Evolutionary conservation across 64 coral and sea anemone species (phyloP), one percentile per base, ranked within the genome.

Genomic region (Cladopsammia gracilis): DNA sequence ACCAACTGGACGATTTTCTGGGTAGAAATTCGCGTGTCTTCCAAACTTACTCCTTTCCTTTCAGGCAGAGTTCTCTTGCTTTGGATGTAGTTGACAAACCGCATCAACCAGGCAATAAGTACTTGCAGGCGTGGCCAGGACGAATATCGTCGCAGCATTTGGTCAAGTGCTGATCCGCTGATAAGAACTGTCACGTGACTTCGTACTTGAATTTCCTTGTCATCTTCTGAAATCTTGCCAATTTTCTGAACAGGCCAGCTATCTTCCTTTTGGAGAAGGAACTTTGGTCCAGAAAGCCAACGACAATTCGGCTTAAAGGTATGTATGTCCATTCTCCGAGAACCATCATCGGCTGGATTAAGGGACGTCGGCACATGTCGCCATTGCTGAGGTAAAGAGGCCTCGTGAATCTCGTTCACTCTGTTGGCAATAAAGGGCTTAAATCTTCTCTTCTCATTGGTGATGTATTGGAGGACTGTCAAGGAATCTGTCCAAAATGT

Each of bases 391-490:
- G 83, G 92, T 4, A 25, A 2, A 23, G 85, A 62, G 18, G 66
- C 34, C 7, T 89, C 64, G 14, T 51, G 92, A 18, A 94, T 94
- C 12, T 82, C 64, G 23, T 6, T 46, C 4, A 88, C 6, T 26
- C 85, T 50, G 58, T 94, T 94, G 14, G 52, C 83, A 11, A 94
- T 64, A 83, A 89, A 89, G 6, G 92, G 70, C 18, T 89, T 58
- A 54, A 89, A 94, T 11, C 86, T 15, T 47, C 69, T 49, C n/a
- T 24, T 94, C 18, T 76, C 48, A 34, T 93, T 93, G 16, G 20
- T 22, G 68, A 88, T 62, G 62, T 94, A 88, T 6, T 62, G 60
- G 5, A 94, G 53, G 9, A 54, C 58, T 47, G 43, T 75, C 71
- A 87, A 61, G 16, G 56, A 87, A 47, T 93, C 91, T 9, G 91